These are phyloP conservation scores for Sparus aurata DNA, from an alignment of 2,797 vertebrate genomes.

Conservation along the genomic window DNA sequence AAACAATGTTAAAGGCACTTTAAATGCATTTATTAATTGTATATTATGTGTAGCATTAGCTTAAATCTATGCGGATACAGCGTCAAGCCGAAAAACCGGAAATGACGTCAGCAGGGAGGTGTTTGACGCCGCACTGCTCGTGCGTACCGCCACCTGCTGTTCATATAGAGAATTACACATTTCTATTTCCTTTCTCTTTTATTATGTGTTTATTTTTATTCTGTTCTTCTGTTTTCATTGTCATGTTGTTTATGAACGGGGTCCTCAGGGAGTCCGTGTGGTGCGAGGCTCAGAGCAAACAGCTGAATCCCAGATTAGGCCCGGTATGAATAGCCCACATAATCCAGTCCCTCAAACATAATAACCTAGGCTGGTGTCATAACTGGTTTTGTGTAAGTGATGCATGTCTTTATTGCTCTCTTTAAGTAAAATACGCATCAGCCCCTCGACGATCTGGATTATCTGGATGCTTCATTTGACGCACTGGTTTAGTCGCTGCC, in stretches of 20 bases:
- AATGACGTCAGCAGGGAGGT: not conserved
- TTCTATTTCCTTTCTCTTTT: not conserved
- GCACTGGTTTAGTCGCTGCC: not conserved
- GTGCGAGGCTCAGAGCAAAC: slow-evolving; percentile 6
- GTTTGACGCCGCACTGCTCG: not conserved
- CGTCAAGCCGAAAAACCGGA: slow-evolving; percentile 59
- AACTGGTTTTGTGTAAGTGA: not conserved
- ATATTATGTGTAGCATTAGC: slow-evolving; percentile 55
- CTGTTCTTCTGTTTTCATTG: not conserved
- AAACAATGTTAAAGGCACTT: not conserved
- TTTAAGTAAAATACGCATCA: not conserved
- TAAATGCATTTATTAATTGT: slow-evolving; percentile 18
- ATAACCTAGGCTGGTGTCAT: not conserved
- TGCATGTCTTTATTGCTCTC: too few relatives aligned
- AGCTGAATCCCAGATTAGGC: slow-evolving; percentile 33
- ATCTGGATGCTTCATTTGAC: not conserved
- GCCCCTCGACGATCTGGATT: not conserved
- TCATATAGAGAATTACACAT: not conserved
- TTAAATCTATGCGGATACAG: slow-evolving; percentile 51
- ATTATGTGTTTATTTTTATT: not conserved
- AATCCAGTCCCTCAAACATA: slow-evolving; percentile 26
- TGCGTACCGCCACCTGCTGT: slow-evolving; percentile 42
- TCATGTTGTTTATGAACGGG: not conserved
- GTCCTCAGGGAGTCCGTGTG: not conserved
- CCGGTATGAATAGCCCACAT: slow-evolving; percentile 9